Conservation (phyloP, 2,113 vertebrate species). For the Dipodomys merriami region DNA sequence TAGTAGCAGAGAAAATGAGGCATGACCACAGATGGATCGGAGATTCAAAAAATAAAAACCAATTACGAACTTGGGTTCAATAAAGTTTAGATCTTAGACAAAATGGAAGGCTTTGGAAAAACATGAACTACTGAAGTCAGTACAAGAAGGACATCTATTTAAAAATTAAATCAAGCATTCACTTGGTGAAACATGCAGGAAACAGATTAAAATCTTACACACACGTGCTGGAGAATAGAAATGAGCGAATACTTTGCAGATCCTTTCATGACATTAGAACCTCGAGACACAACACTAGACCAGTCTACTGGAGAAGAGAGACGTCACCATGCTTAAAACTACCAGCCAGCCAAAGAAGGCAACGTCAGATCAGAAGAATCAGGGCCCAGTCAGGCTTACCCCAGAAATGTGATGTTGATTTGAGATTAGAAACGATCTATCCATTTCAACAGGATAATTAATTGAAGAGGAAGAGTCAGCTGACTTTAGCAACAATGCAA, state of each 20-base stretch:
- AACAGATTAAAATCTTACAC: not conserved
- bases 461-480: not conserved
- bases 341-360: not conserved
- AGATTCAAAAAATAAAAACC: conserved; percentile 3
- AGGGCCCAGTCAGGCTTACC: not conserved
- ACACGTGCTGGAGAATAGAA: not conserved
- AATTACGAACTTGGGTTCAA: not conserved
- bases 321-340: not conserved
- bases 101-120: not conserved
- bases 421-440: not conserved
- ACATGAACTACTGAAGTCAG: not conserved
- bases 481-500: not conserved
- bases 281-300: too few species aligned
- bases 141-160: not conserved
- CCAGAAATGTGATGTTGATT: not conserved
- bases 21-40: not conserved
- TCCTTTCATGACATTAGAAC: not conserved
- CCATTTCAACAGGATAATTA: not conserved
- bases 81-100: conserved; percentile 1
- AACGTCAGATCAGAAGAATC: not conserved
- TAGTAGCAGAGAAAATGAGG: not conserved
- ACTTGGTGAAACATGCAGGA: not conserved
- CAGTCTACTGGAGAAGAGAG: not conserved
- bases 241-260: not conserved
- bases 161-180: not conserved